Evolutionary conservation across 2,888 invertebrate genomes (phyloP), one percentile per base, ranked within the genome.

Genomic region (Ellobium chinense): DNA sequence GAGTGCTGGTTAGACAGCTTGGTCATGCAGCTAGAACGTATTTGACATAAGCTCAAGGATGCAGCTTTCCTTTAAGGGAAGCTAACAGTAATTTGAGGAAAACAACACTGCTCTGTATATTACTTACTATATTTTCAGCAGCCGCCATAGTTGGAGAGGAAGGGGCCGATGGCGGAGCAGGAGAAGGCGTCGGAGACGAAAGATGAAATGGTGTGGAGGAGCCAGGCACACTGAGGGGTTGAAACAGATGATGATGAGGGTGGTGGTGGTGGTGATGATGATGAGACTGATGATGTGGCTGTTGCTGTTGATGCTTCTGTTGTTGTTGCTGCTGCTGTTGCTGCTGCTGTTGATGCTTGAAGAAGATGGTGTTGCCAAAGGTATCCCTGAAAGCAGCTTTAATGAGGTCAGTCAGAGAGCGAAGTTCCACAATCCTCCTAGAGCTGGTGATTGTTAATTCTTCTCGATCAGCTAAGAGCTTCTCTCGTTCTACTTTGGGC

Each of bases 401-500:
- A 27, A 91, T 88, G 54, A 85, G 84, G 74, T 91, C 90, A 18
- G 91, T 86, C 34, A 89, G 82, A 0, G 89, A 86, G 14, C 91
- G 86, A 27, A 91, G 82, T 73, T 91, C 90, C 56, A 90, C 82
- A n/a, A 91, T 87, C 12, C 88, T 68, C 37, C 87, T 82, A 14
- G 85, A 80, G 63, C 86, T 87, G 24, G 85, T 88, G 34, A 81
- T 83, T 12, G 84, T 83, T 27, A 90, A 82, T 65, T 90, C 91
- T 74, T 91, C 90, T 65, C 87, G 87, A 82, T 91, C 91, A 9
- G 89, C 89, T n/a, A 89, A 78, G 70, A 91, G 84, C 68, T 91
- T 91, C 76, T 91, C 90, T 31, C 91, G 83, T 36, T 91, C 90
- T 0, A 86, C 86, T 84, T 91, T 91, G 21, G 90, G 90, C 90